Conservation (phyloP, 2,888 invertebrate genomes). For the Plemyria rubiginata region DNA sequence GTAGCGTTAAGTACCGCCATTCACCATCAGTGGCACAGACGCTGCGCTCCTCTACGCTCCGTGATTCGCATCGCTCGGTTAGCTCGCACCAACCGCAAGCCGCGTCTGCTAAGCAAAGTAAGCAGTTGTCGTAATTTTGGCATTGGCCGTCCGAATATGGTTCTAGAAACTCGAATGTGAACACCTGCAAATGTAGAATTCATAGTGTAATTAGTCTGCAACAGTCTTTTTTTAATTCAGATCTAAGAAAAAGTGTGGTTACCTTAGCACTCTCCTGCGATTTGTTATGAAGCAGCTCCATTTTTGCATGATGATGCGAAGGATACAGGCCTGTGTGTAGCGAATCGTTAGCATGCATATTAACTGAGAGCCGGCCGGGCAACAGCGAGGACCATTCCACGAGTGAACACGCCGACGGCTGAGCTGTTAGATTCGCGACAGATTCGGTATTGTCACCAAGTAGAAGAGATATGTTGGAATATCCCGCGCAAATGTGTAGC, state of each 20-base stretch:
- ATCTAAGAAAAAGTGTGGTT: constrained; percentile 14
- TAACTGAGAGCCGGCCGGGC: constrained; percentile 87
- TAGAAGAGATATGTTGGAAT: constrained; percentile 88
- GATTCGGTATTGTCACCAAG: constrained; percentile 79
- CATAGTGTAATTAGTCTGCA: neutral
- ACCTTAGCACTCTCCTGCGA: constrained; percentile 90
- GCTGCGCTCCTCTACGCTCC: constrained; percentile 87
- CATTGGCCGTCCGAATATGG: constrained; percentile 94
- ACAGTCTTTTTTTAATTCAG: neutral
- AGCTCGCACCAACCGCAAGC: constrained; percentile 97
- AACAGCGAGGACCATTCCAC: constrained; percentile 87
- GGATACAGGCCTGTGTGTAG: constrained; percentile 84
- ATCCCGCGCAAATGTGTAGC: constrained; percentile 91
- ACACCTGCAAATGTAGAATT: constrained; percentile 77
- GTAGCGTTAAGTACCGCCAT: constrained; percentile 93
- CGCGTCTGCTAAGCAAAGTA: constrained; percentile 94
- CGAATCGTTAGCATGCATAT: constrained; percentile 88
- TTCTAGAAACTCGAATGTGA: constrained; percentile 95
- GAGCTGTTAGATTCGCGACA: constrained; percentile 87
- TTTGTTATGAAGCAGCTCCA: constrained; percentile 92
- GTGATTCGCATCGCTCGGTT: constrained; percentile 88
- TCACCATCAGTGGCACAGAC: constrained; percentile 84
- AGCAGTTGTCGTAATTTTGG: constrained; percentile 91
- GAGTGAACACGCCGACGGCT: constrained; percentile 88
- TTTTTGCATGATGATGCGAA: constrained; percentile 90